phyloP scores from a whole-genome alignment of 30 jellyfish, hydroid and myxozoan species.

The Turritopsis dohrnii region DNA sequence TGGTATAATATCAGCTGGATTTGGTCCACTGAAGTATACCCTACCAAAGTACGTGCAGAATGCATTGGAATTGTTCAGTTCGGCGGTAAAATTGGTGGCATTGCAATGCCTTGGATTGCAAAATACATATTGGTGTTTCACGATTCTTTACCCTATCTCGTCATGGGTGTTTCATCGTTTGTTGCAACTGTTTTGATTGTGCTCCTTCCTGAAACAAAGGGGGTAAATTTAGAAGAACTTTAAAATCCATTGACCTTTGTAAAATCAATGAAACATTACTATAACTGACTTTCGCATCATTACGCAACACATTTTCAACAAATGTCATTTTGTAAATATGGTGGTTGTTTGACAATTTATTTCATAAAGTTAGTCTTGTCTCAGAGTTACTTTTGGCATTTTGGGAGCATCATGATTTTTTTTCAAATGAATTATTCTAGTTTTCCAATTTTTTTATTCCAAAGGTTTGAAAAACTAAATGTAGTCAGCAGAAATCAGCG shows the following conservation, averaged over 20 bases:
- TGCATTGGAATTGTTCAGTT: neutral
- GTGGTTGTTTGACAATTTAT: too few relatives aligned
- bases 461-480: too few relatives aligned
- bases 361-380: too few relatives aligned
- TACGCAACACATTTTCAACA: too few relatives aligned
- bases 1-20: neutral
- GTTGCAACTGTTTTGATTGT: neutral
- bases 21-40: neutral
- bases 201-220: slow-evolving; percentile 1
- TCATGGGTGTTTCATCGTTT: neutral
- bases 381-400: too few relatives aligned
- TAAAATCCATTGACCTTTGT: neutral
- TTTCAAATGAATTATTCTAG: too few relatives aligned
- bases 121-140: neutral
- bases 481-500: too few relatives aligned
- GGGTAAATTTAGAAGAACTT: neutral
- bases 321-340: too few relatives aligned
- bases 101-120: slow-evolving; percentile 1
- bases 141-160: neutral
- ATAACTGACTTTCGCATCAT: neutral
- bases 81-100: neutral
- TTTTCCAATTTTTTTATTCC: too few relatives aligned
- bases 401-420: too few relatives aligned
- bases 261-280: too few relatives aligned
- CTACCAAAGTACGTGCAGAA: neutral